A percentile compares a stretch with the other conserved stretches of the same genome.
Conservation (phyloP, 2,797 vertebrate species). For the Aulostomus chinensis region DNA sequence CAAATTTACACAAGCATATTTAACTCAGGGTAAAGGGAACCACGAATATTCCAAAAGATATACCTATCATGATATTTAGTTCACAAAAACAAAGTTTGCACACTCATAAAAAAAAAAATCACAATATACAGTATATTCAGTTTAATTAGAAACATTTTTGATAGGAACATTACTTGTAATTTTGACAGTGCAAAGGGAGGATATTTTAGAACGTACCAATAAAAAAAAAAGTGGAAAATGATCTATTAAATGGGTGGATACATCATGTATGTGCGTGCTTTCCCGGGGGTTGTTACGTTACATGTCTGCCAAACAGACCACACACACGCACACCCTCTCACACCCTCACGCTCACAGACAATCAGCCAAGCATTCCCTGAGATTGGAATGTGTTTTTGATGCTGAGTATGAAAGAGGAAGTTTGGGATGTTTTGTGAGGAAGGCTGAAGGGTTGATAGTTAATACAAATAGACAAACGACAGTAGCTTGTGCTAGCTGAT, state of each 20-base stretch:
- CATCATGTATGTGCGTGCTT: conserved; percentile 19
- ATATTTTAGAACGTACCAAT: background rate
- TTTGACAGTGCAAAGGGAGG: no score
- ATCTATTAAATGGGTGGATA: conserved; percentile 29
- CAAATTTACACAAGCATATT: background rate
- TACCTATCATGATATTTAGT: no score
- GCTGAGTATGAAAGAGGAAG: conserved; percentile 52
- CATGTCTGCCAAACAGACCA: conserved; percentile 53
- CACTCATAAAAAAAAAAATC: no score
- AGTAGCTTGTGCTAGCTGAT: background rate
- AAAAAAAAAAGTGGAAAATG: conserved; percentile 13
- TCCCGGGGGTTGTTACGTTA: conserved; percentile 50
- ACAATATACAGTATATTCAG: no score
- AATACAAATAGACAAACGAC: conserved; percentile 11
- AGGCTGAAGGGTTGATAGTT: conserved; percentile 7
- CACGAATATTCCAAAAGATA: no score
- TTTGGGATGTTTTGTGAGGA: conserved; percentile 18
- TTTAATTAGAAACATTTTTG: conserved; percentile 1
- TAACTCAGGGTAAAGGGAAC: no score
- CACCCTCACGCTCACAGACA: conserved; percentile 42
- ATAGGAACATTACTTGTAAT: background rate
- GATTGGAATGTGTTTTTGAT: conserved; percentile 65
- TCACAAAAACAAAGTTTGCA: no score
- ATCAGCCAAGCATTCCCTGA: conserved; percentile 55
- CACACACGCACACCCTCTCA: conserved; percentile 47